Percentiles rank a stretch among this genome's conserved stretches.
phyloP scores from a whole-genome alignment of 2,797 vertebrate species.

The Pangasius larnaudii region DNA sequence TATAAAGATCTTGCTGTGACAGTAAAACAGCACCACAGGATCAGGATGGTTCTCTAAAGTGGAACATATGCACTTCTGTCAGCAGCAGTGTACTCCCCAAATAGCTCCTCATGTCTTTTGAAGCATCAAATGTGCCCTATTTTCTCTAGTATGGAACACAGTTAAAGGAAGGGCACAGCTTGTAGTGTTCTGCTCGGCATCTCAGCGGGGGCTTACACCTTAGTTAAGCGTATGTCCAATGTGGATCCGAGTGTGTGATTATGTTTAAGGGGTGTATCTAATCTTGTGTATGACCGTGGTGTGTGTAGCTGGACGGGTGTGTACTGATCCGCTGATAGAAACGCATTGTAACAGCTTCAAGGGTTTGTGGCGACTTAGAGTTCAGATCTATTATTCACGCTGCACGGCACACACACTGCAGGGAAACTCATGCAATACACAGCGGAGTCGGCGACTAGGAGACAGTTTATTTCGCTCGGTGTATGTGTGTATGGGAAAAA shows the following conservation, averaged over 20 bases:
- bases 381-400: slow-evolving; percentile 43
- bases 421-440: slow-evolving; percentile 33
- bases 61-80: slow-evolving; percentile 52
- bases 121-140: slow-evolving; percentile 55
- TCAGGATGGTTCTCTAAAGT: slow-evolving; percentile 51
- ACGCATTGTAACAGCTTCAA: slow-evolving; percentile 41
- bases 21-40: slow-evolving; percentile 52
- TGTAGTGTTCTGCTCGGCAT: slow-evolving; percentile 14
- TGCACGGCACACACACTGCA: slow-evolving; percentile 35
- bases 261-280: slow-evolving; percentile 8
- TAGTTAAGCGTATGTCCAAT: background rate
- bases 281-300: background rate
- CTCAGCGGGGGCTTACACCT: background rate
- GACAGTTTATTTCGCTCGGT: slow-evolving; percentile 20
- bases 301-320: slow-evolving; percentile 17
- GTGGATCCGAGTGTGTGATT: slow-evolving; percentile 19
- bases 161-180: slow-evolving; percentile 40
- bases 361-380: slow-evolving; percentile 28
- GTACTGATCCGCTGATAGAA: slow-evolving; percentile 38
- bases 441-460: slow-evolving; percentile 3
- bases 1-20: slow-evolving; percentile 50
- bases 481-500: slow-evolving; percentile 39
- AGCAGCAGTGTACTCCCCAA: slow-evolving; percentile 48
- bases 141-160: slow-evolving; percentile 35
- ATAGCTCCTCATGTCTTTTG: slow-evolving; percentile 55